Conservation (phyloP, 2,797 vertebrate species). For the Chromobotia macracanthus region DNA sequence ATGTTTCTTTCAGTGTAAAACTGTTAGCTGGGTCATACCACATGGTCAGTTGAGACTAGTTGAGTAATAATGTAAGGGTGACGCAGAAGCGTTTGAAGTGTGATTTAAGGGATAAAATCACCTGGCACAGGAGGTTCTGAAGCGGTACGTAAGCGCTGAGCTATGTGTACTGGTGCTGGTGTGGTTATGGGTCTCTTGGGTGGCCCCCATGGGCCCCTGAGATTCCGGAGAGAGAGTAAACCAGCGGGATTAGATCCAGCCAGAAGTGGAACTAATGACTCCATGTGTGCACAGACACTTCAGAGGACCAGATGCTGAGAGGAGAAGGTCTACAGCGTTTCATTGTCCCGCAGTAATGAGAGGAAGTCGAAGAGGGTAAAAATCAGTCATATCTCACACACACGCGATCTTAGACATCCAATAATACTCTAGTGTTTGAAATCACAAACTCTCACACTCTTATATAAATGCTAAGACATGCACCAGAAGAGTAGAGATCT, state of each 20-base stretch:
- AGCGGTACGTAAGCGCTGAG: slow-evolving; percentile 70
- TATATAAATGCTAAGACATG: not conserved
- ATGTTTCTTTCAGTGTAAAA: too few species aligned
- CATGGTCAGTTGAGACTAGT: slow-evolving; percentile 56
- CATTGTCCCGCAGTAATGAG: slow-evolving; percentile 62
- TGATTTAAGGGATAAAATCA: slow-evolving; percentile 69
- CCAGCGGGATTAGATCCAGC: slow-evolving; percentile 69
- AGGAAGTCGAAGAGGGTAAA: slow-evolving; percentile 38
- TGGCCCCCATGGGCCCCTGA: slow-evolving; percentile 52
- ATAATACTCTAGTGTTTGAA: slow-evolving; percentile 7
- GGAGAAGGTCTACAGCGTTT: slow-evolving; percentile 76
- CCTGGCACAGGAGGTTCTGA: slow-evolving; percentile 72
- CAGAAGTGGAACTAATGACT: slow-evolving; percentile 78
- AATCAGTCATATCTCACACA: slow-evolving; percentile 12
- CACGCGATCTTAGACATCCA: not conserved
- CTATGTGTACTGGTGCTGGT: slow-evolving; percentile 77
- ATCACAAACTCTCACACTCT: not conserved
- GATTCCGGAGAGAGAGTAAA: slow-evolving; percentile 74
- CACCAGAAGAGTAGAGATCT: not conserved
- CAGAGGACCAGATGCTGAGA: slow-evolving; percentile 79
- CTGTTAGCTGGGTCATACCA: too few species aligned
- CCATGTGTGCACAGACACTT: slow-evolving; percentile 76
- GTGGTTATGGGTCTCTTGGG: slow-evolving; percentile 76
- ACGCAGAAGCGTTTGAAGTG: slow-evolving; percentile 56
- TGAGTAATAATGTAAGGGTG: slow-evolving; percentile 38